These are phyloP conservation scores for Ethmia dodecea DNA, from an alignment of 2,888 invertebrate genomes.

Conservation along the genomic window DNA sequence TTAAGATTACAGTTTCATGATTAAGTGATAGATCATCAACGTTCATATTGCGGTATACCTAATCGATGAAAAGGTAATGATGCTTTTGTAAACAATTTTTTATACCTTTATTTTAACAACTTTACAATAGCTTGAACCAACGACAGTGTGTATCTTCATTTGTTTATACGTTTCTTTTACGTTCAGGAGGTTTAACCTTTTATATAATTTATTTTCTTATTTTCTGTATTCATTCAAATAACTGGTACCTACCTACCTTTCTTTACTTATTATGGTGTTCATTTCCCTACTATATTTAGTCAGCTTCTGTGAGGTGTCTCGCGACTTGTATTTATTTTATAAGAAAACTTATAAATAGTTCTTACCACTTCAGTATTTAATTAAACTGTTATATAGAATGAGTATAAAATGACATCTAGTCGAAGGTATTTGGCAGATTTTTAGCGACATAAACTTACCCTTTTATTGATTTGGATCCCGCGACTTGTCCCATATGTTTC, in stretches of 20 bases:
- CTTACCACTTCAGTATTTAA: constrained; percentile 6
- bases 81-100: constrained; percentile 31
- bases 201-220: too few relatives aligned
- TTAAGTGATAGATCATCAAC: constrained; percentile 65
- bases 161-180: too few relatives aligned
- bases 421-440: constrained; percentile 9
- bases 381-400: constrained; percentile 4
- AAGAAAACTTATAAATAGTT: constrained; percentile 3
- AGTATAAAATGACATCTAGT: constrained; percentile 4
- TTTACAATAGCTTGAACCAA: constrained; percentile 2
- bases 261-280: too few relatives aligned
- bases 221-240: too few relatives aligned
- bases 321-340: background rate
- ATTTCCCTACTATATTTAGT: too few relatives aligned
- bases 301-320: background rate
- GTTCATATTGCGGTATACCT: constrained; percentile 26
- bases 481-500: constrained; percentile 50
- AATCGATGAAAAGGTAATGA: constrained; percentile 1
- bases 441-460: background rate
- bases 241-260: too few relatives aligned
- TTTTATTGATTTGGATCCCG: constrained; percentile 20
- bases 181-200: too few relatives aligned
- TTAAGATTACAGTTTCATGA: constrained; percentile 72
- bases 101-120: constrained; percentile 21
- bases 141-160: too few relatives aligned